Evolutionary conservation across 2,113 vertebrate species (phyloP), one percentile per base, ranked within the genome.

Genomic region (Isichthys henryi): DNA sequence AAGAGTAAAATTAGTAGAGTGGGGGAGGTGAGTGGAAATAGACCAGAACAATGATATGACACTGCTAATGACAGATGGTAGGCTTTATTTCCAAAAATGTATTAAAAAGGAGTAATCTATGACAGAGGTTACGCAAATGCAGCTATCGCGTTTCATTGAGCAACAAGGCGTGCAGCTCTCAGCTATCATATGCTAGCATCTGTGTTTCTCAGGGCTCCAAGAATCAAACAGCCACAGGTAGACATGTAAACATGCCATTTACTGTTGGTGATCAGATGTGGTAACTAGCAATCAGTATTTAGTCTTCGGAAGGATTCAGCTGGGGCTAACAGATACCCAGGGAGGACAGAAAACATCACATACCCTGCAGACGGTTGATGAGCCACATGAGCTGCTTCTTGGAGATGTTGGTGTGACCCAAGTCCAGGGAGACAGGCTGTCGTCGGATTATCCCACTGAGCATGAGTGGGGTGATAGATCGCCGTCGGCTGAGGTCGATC

Each of bases 351-450:
- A 5, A 48, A 23, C 10, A 0, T 13, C 48, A 35, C 83, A 85
- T 92, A 98, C 97, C 97, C 94, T 96, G 97, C 9, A 98, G 92
- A 86, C 97, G 96, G 93, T 97, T 98, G 92, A 98, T 96, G 91
- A 98, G 97, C 97, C 97, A 98, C 96, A 97, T 97, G 8, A 98
- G 95, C 93, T 98, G 97, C 50, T 98, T 98, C 94, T 97, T 97
- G 93, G 97, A 98, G 95, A 98, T 97, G 95, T 96, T 97, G 95
- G 97, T 98, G 90, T 95, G 96, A 31, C 97, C 97, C 88, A 98
- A 95, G 95, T 98, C 97, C 35, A 98, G 96, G 86, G 96, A 96
- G 31, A 96, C 94, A 0, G 97, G 97, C 89, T 97, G 97, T 0
- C 97, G 94, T 13, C 97, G 96, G 93, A 98, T 97, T 88, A 98